phyloP scores from a whole-genome alignment of 2,797 vertebrate species.

The Hozukius guyotensis region DNA sequence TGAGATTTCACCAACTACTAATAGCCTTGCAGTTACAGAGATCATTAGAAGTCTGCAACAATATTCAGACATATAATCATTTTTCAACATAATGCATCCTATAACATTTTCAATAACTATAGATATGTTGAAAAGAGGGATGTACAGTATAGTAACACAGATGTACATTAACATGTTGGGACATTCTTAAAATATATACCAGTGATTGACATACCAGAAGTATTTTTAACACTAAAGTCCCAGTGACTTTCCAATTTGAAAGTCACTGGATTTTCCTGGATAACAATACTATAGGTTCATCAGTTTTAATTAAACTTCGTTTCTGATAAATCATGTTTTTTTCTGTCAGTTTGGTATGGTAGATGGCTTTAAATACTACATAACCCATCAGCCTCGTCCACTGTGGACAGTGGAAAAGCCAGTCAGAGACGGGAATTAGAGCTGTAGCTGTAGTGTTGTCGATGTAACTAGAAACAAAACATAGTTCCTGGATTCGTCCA shows the following conservation, averaged over 20 bases:
- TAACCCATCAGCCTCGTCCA: accelerated
- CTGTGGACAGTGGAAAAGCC: background rate
- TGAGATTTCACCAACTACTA: background rate
- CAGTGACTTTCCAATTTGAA: background rate
- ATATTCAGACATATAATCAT: no score
- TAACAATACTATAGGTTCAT: background rate
- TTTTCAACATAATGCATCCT: no score
- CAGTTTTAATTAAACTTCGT: background rate
- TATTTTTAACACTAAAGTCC: no score
- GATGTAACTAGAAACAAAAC: background rate
- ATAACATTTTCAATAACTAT: background rate
- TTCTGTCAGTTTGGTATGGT: background rate
- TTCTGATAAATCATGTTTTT: background rate
- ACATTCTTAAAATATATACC: no score
- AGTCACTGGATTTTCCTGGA: background rate
- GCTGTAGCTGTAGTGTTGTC: background rate
- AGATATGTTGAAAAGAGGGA: background rate
- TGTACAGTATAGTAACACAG: background rate
- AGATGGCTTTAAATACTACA: background rate
- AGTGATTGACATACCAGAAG: no score
- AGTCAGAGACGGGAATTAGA: background rate
- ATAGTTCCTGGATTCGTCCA: background rate
- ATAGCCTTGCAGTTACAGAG: background rate
- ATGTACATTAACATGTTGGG: background rate
- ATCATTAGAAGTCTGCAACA: background rate